Conservation (phyloP, 2,797 vertebrate genomes). For the Brachyalestes nurse region DNA sequence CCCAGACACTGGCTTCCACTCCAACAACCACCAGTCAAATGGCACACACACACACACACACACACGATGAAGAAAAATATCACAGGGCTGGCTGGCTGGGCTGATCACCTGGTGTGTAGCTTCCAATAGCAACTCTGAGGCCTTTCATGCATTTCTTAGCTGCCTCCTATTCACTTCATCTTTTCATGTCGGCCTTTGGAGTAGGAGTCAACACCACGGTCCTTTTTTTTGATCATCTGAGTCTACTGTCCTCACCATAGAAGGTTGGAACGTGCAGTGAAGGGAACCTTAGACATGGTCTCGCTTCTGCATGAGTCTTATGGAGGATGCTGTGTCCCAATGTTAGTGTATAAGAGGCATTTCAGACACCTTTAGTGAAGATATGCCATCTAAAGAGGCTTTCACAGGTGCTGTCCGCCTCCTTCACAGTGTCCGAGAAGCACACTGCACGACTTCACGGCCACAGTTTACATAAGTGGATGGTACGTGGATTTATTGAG, state of each 20-base stretch:
- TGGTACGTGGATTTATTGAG: conserved; percentile 16
- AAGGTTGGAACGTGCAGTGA: conserved; percentile 29
- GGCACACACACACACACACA: conserved; percentile 43
- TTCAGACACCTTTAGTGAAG: conserved; percentile 36
- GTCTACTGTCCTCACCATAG: conserved; percentile 38
- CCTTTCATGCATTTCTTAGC: conserved; percentile 3
- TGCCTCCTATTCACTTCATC: conserved; percentile 37
- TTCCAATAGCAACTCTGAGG: conserved; percentile 20
- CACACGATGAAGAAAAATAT: conserved; percentile 50
- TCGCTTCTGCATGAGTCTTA: not conserved
- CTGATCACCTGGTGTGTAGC: conserved; percentile 7
- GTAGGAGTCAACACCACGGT: conserved; percentile 39
- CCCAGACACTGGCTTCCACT: conserved; percentile 36
- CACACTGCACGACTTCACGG: no score
- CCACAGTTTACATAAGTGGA: no score
- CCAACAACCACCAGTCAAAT: conserved; percentile 56
- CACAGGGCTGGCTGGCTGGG: conserved; percentile 14
- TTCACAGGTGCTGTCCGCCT: conserved; percentile 51
- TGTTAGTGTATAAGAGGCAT: conserved; percentile 47
- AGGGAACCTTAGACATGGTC: not conserved
- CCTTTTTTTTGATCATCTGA: conserved; percentile 20
- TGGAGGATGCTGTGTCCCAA: conserved; percentile 5
- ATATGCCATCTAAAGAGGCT: conserved; percentile 38
- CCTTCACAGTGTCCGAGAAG: conserved; percentile 41
- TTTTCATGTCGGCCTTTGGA: conserved; percentile 26